Conservation (phyloP, 2,797 vertebrate genomes). For the Remorina albescens region DNA sequence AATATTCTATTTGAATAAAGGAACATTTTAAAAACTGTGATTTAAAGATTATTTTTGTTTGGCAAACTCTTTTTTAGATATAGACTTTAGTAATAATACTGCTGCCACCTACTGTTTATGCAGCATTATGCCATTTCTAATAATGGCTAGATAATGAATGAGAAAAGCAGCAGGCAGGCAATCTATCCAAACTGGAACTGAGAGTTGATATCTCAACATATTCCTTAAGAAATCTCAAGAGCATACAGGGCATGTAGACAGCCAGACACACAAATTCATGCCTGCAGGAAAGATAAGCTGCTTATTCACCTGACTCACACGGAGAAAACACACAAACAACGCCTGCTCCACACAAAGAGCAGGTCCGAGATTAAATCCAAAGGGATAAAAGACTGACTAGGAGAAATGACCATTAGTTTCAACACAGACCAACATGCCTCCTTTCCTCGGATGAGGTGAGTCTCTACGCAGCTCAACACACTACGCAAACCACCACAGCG, state of each 20-base stretch:
- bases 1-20: constrained; percentile 56
- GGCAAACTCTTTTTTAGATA: constrained; percentile 70
- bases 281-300: constrained; percentile 23
- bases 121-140: constrained; percentile 53
- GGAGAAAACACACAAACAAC: constrained; percentile 21
- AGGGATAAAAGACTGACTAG: constrained; percentile 3
- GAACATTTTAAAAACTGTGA: constrained; percentile 55
- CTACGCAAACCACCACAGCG: constrained; percentile 23
- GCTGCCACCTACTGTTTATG: constrained; percentile 76
- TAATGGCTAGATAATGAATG: constrained; percentile 31
- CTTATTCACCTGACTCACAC: constrained; percentile 27
- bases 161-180: constrained; percentile 41
- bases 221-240: constrained; percentile 16
- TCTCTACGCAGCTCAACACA: constrained; percentile 25
- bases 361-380: constrained; percentile 26
- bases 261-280: constrained; percentile 33
- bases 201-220: constrained; percentile 18
- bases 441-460: constrained; percentile 29
- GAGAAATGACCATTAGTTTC: constrained; percentile 28
- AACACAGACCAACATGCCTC: constrained; percentile 23
- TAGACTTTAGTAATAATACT: constrained; percentile 57
- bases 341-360: constrained; percentile 21
- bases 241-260: neutral
- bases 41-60: constrained; percentile 65
- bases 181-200: constrained; percentile 25